Base-by-base conservation (phyloP, 1,140 invertebrate species). In the Muscidifurax raptorellus region DNA sequence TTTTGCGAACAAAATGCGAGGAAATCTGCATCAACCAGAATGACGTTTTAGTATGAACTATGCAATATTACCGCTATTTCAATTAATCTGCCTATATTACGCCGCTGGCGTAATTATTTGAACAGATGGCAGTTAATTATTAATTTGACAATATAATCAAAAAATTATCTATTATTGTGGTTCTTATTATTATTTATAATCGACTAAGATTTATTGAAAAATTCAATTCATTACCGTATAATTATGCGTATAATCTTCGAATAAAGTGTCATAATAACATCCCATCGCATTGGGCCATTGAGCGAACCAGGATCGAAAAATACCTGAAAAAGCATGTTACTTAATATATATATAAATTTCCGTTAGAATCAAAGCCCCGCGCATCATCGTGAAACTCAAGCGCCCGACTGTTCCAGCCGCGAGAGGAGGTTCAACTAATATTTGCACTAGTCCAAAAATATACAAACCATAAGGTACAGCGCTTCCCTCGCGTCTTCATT, bases 1-100 rank as follows among this genome's bases (percentile, higher is more conserved):
- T 91, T 90, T 88, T 85, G 87, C 85, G 83, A 87, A 84, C 85
- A 87, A 87, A n/a, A n/a, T n/a, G n/a, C n/a, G n/a, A n/a, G n/a
- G 15, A 52, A 18, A 52, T 52, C 47, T 18, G 15, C 18, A 59
- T 59, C 52, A 59, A n/a, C 52, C 52, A 6, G 86, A 69, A 69
- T 69, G 67, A 69, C 67, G 27, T 30, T 69, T 69, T 69, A 69
- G 30, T 28, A 28, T 28, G 25, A 28, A 69, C 27, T 30, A 69
- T 30, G 52, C 22, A 59, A n/a, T 59, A n/a, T 47, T 12, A 59
- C 52, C 18, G 15, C 52, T 59, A 22, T 59, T 59, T 59, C 52
- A 59, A 59, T 59, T 59, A 59, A 59, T 59, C 52, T 18, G 22
- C 52, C 18, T 59, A 59, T 6, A 59, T n/a, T n/a, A 22, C 22